Conservation (phyloP, 2,888 invertebrate genomes). For the Nemapogon koenigi region DNA sequence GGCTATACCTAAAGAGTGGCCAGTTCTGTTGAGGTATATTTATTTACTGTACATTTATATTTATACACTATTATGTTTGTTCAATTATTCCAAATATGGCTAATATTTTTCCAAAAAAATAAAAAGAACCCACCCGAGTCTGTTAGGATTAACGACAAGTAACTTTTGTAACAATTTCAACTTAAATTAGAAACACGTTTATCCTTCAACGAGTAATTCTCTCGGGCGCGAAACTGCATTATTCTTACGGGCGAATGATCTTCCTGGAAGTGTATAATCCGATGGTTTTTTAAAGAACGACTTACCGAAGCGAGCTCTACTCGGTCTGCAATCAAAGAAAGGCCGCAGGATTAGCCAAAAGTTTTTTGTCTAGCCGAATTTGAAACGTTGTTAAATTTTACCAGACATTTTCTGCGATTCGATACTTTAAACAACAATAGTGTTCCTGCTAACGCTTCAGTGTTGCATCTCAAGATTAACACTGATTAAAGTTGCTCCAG, state of each 20-base stretch:
- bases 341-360: slow-evolving; percentile 51
- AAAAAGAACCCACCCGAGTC: too few species aligned
- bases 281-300: slow-evolving; percentile 40
- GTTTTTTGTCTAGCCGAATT: slow-evolving; percentile 47
- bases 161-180: slow-evolving; percentile 29
- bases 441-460: slow-evolving; percentile 44
- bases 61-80: too few species aligned
- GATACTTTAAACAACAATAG: slow-evolving; percentile 46
- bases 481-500: slow-evolving; percentile 4
- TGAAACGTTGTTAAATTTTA: slow-evolving; percentile 49
- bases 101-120: too few species aligned
- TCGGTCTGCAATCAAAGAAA: slow-evolving; percentile 42
- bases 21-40: too few species aligned
- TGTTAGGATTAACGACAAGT: neutral
- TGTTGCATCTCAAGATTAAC: slow-evolving; percentile 39
- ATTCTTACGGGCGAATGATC: slow-evolving; percentile 42
- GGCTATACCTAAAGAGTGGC: too few species aligned
- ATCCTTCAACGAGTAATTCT: slow-evolving; percentile 57
- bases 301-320: slow-evolving; percentile 17
- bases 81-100: too few species aligned
- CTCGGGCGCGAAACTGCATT: slow-evolving; percentile 46
- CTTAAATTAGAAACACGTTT: slow-evolving; percentile 52
- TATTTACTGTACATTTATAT: too few species aligned
- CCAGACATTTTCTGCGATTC: slow-evolving; percentile 46
- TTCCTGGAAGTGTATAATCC: slow-evolving; percentile 60